Conservation (phyloP, 2,888 invertebrate genomes). For the Acleris emargana region DNA sequence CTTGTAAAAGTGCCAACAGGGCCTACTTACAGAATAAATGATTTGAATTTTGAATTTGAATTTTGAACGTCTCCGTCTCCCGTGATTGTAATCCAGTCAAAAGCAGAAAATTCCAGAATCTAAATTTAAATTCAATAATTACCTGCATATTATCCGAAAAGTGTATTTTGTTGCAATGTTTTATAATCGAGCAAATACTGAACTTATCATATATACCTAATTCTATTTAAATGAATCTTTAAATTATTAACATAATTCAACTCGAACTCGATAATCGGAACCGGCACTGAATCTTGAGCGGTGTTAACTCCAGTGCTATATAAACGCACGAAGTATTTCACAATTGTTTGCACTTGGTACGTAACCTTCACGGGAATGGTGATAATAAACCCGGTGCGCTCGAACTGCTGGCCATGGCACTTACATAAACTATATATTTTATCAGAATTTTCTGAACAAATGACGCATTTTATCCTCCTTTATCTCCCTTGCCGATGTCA, state of each 20-base stretch:
- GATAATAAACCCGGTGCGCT: constrained; percentile 48
- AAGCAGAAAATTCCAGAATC: too few relatives aligned
- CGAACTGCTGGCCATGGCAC: constrained; percentile 36
- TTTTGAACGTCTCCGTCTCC: too few relatives aligned
- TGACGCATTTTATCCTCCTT: constrained; percentile 58
- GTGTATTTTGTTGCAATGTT: too few relatives aligned
- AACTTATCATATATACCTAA: too few relatives aligned
- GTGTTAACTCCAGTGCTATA: not conserved
- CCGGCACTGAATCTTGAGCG: not conserved
- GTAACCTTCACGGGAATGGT: constrained; percentile 47
- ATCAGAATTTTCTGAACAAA: constrained; percentile 55
- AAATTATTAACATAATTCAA: too few relatives aligned
- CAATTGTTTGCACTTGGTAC: constrained; percentile 36
- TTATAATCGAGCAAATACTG: too few relatives aligned
- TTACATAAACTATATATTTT: constrained; percentile 49
- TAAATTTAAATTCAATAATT: too few relatives aligned
- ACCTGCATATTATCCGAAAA: too few relatives aligned
- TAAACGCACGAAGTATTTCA: constrained; percentile 1
- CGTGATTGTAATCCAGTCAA: too few relatives aligned
- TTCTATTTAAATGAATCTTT: not conserved
- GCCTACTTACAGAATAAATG: too few relatives aligned
- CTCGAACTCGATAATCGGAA: not conserved
- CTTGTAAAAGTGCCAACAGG: too few relatives aligned
- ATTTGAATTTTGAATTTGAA: too few relatives aligned
- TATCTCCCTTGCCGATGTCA: constrained; percentile 51